phyloP scores from a whole-genome alignment of 2,113 vertebrate species.

The Mungos mungo region DNA sequence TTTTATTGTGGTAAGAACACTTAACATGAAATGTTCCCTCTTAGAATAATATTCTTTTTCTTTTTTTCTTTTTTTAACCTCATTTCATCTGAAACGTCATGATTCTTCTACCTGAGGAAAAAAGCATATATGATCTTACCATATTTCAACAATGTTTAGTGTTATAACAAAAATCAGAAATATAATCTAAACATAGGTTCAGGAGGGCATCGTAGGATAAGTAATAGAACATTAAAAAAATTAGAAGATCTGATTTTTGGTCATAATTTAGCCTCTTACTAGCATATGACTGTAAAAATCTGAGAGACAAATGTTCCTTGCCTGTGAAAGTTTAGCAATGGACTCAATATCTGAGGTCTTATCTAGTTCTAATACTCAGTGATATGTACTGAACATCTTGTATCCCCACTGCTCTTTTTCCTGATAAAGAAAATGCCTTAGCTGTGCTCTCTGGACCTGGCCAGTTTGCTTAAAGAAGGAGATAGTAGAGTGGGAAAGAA shows the following conservation, averaged over 20 bases:
- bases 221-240: background rate
- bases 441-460: background rate
- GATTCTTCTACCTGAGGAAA: background rate
- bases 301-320: background rate
- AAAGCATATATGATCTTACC: background rate
- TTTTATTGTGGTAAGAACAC: background rate
- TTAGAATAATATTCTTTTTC: background rate
- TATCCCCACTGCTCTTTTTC: background rate
- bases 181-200: background rate
- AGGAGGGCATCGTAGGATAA: background rate
- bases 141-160: background rate
- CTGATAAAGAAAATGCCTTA: background rate
- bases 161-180: background rate
- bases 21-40: background rate
- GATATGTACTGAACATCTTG: background rate
- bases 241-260: background rate
- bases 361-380: background rate
- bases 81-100: background rate
- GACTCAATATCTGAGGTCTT: background rate
- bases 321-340: background rate
- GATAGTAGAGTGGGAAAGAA: too few relatives aligned
- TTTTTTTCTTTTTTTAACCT: background rate
- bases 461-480: too few relatives aligned
- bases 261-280: background rate
- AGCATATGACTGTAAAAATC: background rate